These are phyloP conservation scores for Parus major DNA, from an alignment of 2,113 vertebrate species.

Conservation along the genomic window DNA sequence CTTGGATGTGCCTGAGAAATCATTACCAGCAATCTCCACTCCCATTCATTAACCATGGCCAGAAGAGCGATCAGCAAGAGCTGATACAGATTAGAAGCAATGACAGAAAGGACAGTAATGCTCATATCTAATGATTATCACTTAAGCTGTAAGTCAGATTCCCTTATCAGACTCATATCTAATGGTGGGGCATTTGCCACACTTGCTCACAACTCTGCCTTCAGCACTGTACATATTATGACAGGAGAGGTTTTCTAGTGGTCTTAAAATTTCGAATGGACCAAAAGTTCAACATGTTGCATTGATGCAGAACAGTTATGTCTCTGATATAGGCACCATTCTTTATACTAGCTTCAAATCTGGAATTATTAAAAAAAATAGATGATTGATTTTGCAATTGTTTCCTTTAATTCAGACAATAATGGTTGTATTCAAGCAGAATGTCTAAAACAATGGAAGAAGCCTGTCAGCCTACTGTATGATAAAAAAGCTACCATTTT, in stretches of 20 bases:
- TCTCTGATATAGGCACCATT: neutral
- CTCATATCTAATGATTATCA: neutral
- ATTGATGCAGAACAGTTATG: neutral
- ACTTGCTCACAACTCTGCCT: neutral
- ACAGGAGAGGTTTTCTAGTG: neutral
- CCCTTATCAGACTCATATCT: neutral
- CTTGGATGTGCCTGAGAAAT: neutral
- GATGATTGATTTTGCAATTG: conserved; percentile 16
- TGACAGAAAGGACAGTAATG: neutral
- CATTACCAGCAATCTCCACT: neutral
- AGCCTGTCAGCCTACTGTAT: neutral
- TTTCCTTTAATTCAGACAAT: neutral
- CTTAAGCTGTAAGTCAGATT: neutral
- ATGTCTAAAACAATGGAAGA: neutral
- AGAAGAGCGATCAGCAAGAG: neutral
- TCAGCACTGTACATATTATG: neutral
- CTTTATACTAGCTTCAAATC: neutral
- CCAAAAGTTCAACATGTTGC: neutral
- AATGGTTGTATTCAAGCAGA: neutral
- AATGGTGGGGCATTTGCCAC: neutral
- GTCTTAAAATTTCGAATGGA: neutral
- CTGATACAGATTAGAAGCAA: neutral
- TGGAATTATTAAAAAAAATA: neutral
- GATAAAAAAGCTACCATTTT: neutral
- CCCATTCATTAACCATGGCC: neutral